phyloP scores from a whole-genome alignment of 2,113 vertebrate species.

The Ammodramus savannarum region DNA sequence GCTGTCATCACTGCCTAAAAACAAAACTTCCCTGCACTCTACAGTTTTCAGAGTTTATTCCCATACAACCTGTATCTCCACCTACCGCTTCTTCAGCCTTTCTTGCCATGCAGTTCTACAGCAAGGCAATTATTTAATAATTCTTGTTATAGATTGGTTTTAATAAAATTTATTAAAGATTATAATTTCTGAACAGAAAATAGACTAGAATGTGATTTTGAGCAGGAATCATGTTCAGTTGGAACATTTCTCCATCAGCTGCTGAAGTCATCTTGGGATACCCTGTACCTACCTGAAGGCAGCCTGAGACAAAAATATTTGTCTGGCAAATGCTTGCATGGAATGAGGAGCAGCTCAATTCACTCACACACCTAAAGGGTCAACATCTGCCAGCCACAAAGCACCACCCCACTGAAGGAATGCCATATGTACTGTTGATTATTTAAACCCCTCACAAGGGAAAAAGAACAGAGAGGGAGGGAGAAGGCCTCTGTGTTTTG shows the following conservation, averaged over 20 bases:
- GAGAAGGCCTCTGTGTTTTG: not conserved
- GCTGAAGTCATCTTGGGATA: fast-evolving
- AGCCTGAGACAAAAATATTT: not conserved
- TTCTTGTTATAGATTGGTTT: not conserved
- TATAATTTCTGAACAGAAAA: not conserved
- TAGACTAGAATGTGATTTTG: not conserved
- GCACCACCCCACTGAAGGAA: fast-evolving
- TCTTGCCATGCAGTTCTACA: not conserved
- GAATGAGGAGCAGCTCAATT: not conserved
- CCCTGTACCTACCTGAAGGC: not conserved
- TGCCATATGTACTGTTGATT: not conserved
- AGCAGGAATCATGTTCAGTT: not conserved
- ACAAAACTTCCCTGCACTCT: not conserved
- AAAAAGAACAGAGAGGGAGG: not conserved
- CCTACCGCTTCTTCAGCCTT: not conserved
- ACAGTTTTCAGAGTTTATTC: not conserved
- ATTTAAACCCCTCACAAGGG: not conserved
- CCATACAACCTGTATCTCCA: not conserved
- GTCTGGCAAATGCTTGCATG: not conserved
- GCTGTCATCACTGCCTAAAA: not conserved
- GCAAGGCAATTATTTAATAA: not conserved
- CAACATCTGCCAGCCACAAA: not conserved
- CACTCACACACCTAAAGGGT: not conserved
- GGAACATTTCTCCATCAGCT: not conserved
- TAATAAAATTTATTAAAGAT: not conserved